Evolutionary conservation across 2,113 vertebrate species (phyloP).

Genomic region (Lethenteron camtschaticum): DNA sequence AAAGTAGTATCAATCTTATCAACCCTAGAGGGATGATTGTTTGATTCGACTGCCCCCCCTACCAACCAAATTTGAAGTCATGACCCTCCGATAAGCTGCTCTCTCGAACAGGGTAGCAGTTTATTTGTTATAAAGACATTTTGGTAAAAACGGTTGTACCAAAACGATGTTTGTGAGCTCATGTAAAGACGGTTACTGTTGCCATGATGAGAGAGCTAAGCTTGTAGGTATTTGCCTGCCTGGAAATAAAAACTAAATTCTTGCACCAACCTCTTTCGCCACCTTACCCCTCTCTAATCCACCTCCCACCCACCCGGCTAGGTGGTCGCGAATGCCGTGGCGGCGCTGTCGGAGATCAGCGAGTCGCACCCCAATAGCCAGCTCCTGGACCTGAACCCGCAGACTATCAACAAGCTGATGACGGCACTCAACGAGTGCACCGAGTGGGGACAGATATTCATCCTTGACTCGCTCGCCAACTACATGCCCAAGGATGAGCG

Average conservation of each 20-base stretch:
- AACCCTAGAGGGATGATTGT: no score
- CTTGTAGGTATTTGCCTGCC: not conserved
- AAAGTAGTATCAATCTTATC: no score
- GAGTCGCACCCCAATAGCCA: constrained; percentile 98
- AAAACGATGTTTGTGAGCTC: no score
- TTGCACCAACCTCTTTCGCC: no score
- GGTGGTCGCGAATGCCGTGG: constrained; percentile 94
- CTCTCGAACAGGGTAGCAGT: no score
- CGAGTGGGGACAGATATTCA: constrained; percentile 98
- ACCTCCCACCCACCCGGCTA: constrained; percentile 14
- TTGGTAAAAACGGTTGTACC: no score
- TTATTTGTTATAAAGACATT: no score
- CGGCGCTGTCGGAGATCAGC: constrained; percentile 85
- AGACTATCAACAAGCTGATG: constrained; percentile 96
- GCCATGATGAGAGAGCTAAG: not conserved
- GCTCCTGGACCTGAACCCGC: constrained; percentile 84
- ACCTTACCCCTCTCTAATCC: not conserved
- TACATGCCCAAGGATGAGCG: constrained; percentile 95
- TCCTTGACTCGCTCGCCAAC: constrained; percentile 91
- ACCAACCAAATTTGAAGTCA: no score
- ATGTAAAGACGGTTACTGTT: not conserved
- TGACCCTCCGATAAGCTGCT: no score
- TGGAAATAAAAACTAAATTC: not conserved
- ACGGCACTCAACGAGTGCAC: constrained; percentile 93
- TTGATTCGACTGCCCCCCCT: no score